Percentiles rank a stretch among this genome's conserved stretches.
Conservation (phyloP, 2,888 invertebrate species). For the Urechis unicinctus region DNA sequence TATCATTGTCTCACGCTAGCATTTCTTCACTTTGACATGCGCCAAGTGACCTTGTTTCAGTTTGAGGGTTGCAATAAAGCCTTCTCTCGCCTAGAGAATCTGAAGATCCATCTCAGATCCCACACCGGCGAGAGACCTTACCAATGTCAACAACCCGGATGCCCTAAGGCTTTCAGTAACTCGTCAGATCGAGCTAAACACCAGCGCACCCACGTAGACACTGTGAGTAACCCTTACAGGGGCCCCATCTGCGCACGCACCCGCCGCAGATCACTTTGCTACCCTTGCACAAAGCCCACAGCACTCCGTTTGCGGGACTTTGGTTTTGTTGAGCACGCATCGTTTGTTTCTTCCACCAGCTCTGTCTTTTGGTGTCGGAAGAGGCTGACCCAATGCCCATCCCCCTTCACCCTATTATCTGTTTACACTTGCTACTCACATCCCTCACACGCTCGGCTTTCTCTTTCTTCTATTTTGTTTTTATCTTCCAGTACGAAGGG, state of each 20-base stretch:
- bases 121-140: constrained; percentile 79
- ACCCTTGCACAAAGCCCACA: not conserved
- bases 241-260: too few relatives aligned
- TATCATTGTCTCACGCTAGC: too few relatives aligned
- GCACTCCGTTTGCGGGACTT: not conserved
- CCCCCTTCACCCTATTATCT: too few relatives aligned
- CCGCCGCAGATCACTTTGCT: too few relatives aligned
- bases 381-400: too few relatives aligned
- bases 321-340: not conserved
- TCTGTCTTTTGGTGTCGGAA: too few relatives aligned
- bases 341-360: too few relatives aligned
- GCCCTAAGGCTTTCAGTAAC: constrained; percentile 96
- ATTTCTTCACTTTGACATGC: too few relatives aligned
- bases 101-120: constrained; percentile 86
- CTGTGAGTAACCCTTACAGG: constrained; percentile 71
- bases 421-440: too few relatives aligned
- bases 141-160: constrained; percentile 92
- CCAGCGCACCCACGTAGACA: constrained; percentile 96
- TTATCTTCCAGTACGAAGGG: constrained; percentile 56
- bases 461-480: too few relatives aligned
- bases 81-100: constrained; percentile 91
- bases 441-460: too few relatives aligned
- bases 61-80: constrained; percentile 82
- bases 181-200: constrained; percentile 98
- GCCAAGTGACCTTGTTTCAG: constrained; percentile 35